Conservation (phyloP, 2,888 invertebrate species). For the Melangyna quadrimaculata region DNA sequence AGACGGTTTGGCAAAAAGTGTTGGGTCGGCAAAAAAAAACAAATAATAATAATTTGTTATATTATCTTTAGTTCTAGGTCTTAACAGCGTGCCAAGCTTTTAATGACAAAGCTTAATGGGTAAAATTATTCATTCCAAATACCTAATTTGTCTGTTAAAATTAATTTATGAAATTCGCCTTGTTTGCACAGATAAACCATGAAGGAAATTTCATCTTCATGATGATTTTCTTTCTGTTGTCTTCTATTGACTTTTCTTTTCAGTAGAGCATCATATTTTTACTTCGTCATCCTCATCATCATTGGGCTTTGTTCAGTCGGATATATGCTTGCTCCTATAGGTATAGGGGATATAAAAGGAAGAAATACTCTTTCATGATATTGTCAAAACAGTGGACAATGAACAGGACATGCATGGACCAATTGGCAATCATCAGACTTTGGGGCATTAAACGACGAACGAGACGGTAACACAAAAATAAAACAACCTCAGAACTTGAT, state of each 20-base stretch:
- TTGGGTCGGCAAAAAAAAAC: no score
- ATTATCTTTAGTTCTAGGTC: no score
- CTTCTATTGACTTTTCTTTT: neutral
- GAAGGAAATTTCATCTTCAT: neutral
- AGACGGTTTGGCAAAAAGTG: no score
- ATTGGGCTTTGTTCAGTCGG: neutral
- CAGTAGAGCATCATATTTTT: neutral
- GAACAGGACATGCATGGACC: neutral
- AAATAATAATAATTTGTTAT: no score
- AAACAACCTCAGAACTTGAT: slow-evolving; percentile 41
- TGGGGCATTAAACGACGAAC: neutral
- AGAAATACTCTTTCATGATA: neutral
- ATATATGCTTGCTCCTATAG: neutral
- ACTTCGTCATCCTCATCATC: neutral
- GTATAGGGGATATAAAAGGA: neutral
- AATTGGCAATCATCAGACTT: slow-evolving; percentile 17
- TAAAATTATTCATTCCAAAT: no score
- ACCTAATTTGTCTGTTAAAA: neutral
- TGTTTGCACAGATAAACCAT: neutral
- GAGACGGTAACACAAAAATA: neutral
- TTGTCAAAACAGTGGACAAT: neutral
- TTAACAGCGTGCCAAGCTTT: no score
- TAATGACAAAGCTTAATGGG: no score
- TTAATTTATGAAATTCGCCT: neutral
- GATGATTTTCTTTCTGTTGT: neutral